Evolutionary conservation across 2,888 invertebrate genomes (phyloP).

Genomic region (Drosophila rubida): DNA sequence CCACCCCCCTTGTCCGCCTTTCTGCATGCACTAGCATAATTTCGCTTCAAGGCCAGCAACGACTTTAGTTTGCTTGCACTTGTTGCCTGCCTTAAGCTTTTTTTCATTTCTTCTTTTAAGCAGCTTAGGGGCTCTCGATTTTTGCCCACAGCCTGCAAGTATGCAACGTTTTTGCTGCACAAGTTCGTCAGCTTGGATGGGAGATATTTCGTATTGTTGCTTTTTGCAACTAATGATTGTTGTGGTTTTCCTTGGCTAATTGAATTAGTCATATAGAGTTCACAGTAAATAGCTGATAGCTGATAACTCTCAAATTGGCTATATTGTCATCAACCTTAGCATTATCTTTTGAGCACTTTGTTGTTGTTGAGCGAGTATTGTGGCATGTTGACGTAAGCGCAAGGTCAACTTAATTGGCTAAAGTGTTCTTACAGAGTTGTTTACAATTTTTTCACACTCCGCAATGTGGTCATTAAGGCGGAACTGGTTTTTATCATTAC

Average conservation of each 20-base stretch:
- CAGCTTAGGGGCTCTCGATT: constrained; percentile 8
- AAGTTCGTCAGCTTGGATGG: not conserved
- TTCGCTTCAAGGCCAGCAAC: constrained; percentile 17
- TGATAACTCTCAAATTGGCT: constrained; percentile 13
- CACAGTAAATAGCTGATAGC: constrained; percentile 15
- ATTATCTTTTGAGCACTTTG: constrained; percentile 30
- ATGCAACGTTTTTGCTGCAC: constrained; percentile 35
- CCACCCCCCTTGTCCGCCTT: not conserved
- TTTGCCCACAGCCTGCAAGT: constrained; percentile 30
- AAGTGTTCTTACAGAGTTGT: constrained; percentile 47
- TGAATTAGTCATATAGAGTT: constrained; percentile 37
- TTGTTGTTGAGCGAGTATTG: constrained; percentile 9
- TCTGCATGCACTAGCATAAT: constrained; percentile 16
- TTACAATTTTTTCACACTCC: constrained; percentile 56
- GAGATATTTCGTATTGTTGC: not conserved
- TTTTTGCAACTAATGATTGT: constrained; percentile 12
- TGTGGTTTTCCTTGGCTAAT: constrained; percentile 13
- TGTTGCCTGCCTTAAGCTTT: constrained; percentile 26
- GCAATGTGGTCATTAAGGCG: constrained; percentile 52
- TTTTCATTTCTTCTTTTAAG: constrained; percentile 5
- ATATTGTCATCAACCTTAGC: constrained; percentile 21
- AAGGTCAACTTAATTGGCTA: constrained; percentile 52
- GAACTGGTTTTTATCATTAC: constrained; percentile 47
- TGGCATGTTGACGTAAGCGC: constrained; percentile 34
- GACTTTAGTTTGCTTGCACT: constrained; percentile 4